phyloP scores from a whole-genome alignment of 2,797 vertebrate genomes.

The Catharus ustulatus region DNA sequence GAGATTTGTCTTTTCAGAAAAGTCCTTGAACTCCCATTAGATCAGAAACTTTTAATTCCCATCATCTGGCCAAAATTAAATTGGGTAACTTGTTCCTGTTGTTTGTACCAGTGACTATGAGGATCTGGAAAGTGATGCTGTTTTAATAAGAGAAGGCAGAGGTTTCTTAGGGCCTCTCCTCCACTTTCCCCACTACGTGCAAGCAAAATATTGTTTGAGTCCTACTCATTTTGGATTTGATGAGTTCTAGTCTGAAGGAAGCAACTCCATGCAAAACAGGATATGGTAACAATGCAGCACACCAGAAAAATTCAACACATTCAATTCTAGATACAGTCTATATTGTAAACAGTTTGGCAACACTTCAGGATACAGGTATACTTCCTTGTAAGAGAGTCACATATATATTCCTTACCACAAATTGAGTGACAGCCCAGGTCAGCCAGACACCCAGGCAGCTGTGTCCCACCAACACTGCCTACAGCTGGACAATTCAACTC shows the following conservation, averaged over 20 bases:
- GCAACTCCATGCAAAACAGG: background rate
- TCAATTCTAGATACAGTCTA: background rate
- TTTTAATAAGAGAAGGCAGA: background rate
- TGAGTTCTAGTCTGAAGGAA: background rate
- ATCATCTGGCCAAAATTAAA: background rate
- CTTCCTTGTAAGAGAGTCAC: background rate
- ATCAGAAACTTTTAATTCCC: background rate
- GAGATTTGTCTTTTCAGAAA: background rate
- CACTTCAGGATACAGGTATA: background rate
- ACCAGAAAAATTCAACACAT: background rate
- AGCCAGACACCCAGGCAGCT: background rate
- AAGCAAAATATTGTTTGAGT: background rate
- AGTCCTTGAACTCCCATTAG: background rate
- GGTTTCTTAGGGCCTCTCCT: background rate
- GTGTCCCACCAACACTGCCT: background rate
- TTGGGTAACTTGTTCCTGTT: background rate
- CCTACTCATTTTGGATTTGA: background rate
- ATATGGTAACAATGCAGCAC: background rate
- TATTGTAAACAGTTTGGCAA: background rate
- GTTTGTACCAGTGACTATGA: background rate
- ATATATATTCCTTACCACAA: background rate
- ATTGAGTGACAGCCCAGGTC: background rate
- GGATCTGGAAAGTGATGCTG: background rate
- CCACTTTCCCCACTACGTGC: rapidly evolving
- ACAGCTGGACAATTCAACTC: background rate